Base-by-base conservation (phyloP, 2,888 invertebrate genomes). In the Latrodectus elegans region DNA sequence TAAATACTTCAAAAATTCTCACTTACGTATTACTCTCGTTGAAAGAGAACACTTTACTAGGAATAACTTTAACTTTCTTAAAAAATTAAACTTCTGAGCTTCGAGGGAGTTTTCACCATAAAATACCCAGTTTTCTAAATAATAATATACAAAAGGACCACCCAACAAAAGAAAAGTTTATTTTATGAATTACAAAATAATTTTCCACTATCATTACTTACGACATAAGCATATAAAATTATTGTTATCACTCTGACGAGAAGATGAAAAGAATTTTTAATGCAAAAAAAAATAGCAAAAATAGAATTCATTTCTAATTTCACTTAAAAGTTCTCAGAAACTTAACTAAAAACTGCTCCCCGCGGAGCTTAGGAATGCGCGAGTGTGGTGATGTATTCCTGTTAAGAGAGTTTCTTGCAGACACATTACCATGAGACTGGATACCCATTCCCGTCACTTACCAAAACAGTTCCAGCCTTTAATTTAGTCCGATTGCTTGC, bases 321-420 rank as follows among this genome's bases (percentile, higher is more conserved):
- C 75, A 17, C 49, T 75, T 82, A 75, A 82, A 82, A 75, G 53
- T 70, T 38, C 67, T 68, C 82, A 75, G n/a, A 60, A 68, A 52
- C 17, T 75, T 70, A 53, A 70, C 75, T 55, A 14, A 17, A n/a
- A 82, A 82, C n/a, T 74, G 26, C 82, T 82, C 82, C 82, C 82
- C 17, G 26, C 53, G 38, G 82, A 68, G 26, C 53, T 75, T 9
- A 38, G 22, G 70, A 70, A 68, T 82, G 82, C 38, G 38, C 10
- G 52, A 67, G n/a, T 60, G 53, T 11, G 53, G 22, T 67, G 53
- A 74, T 74, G 75, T 75, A 68, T 68, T 82, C 60, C 14, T 15
- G 60, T 60, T 60, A 60, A 60, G 68, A 65, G 74, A 72, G 52
- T 22, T 52, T 75, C 75, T 52, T 55, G 68, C 82, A 82, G 82